Evolutionary conservation across 2,888 invertebrate genomes (phyloP), one percentile per base, ranked within the genome.

Genomic region (Zygogramma bicolorata): DNA sequence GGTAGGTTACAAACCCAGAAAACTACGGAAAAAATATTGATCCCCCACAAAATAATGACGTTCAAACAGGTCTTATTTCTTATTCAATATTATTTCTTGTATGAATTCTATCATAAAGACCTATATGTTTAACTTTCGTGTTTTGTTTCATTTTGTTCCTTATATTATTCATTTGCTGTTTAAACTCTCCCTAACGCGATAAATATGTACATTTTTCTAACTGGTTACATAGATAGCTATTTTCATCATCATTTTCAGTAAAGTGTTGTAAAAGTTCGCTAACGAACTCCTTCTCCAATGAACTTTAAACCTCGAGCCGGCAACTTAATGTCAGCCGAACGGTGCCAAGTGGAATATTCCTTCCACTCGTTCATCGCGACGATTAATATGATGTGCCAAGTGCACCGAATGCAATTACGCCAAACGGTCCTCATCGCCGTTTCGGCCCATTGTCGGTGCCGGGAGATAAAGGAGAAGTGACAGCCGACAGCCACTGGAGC

Each of bases 391-490:
- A 63, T 40, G 42, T 70, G 70, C 61, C 70, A 53, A 70, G 65
- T 70, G 60, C 65, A 42, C 70, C 53, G 65, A 70, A 70, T 61
- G 29, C 40, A 70, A 70, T 70, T 65, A 70, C 38, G 63, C 49
- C 70, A 40, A 61, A 65, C 59, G 42, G 70, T 63, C 70, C 34
- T 70, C 59, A 38, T 49, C 53, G 34, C 60, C 59, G 60, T 60
- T 65, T 61, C 13, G 65, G 53, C 60, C 46, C 38, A 59, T 61
- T 65, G 63, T 70, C 31, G 18, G 10, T 22, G 20, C 10, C 38
- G 18, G 53, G 40, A 46, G 42, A 63, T 59, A 59, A 71, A 62
- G 58, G 22, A 59, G 34, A 34, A 62, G 59, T 53, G 71, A 65
- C 70, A 60, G 65, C 38, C 49, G 46, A 65, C 70, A 60, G 65